Evolutionary conservation across 2,888 invertebrate species (phyloP), one percentile per base, ranked within the genome.

Genomic region (Eristalinus sepulchralis): DNA sequence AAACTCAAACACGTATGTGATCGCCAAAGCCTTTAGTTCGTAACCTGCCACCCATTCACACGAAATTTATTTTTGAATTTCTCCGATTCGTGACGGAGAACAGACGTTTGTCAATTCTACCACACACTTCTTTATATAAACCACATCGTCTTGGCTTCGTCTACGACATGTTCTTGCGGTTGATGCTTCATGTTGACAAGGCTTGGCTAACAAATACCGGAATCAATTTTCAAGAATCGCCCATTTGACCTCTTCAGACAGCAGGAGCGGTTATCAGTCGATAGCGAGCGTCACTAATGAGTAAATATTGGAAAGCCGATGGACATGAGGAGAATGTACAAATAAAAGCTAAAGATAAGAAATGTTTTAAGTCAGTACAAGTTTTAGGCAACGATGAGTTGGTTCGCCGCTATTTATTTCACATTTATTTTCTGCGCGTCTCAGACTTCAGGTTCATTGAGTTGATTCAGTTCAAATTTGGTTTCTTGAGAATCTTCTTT

Each of bases 341-440:
- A 27, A 79, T 79, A 79, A 64, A 79, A 79, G 79, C 79, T 47
- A 1, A 31, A 17, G 34, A 10, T 22, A 72, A 60, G 66, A 72
- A 79, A 66, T 79, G 33, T 20, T 10, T 53, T 53, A n/a, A 62
- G 72, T 79, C 47, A 72, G 66, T 72, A 47, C 2, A n/a, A 72
- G 13, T 33, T 57, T 72, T 66, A 5, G 47, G 53, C 60, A 53
- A 64, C 47, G 72, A 79, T 79, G 79, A 66, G 34, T 17, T 60
- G 24, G 36, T 33, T 9, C 47, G 33, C 53, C 5, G 27, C 27
- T 27, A 27, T 27, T 27, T 27, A 27, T 27, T 27, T 59, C 27
- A 8, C 72, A 22, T 17, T 79, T 60, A 24, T 64, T 6, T 33
- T 79, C 27, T 79, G 34, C 27, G 17, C 60, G 2, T 64, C 34